These are phyloP conservation scores for Acanthopagrus latus DNA, from an alignment of 2,797 vertebrate species.

Conservation along the genomic window DNA sequence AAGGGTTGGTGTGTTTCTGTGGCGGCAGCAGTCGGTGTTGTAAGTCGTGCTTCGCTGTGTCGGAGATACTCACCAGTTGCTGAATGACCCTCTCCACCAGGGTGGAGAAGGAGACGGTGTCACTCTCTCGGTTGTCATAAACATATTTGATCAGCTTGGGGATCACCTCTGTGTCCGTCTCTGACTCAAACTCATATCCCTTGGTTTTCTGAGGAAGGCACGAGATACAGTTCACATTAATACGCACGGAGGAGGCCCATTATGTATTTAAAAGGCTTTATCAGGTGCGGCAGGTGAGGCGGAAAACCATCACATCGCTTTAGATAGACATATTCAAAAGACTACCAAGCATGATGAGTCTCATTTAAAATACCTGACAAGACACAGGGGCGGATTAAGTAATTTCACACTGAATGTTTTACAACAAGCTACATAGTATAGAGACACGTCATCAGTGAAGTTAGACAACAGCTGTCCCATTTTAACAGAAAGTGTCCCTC, in stretches of 20 bases:
- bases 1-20: neutral
- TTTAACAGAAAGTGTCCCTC: neutral
- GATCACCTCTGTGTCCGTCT: constrained; percentile 97
- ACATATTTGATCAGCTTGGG: constrained; percentile 97
- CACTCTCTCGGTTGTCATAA: constrained; percentile 93
- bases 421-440: neutral
- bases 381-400: neutral
- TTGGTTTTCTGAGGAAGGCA: constrained; percentile 88
- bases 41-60: neutral
- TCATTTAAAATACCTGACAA: too few relatives aligned
- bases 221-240: neutral
- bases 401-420: neutral
- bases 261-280: neutral
- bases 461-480: neutral
- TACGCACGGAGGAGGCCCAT: neutral
- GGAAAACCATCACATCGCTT: too few relatives aligned
- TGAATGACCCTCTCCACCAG: constrained; percentile 95
- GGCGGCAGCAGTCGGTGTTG: neutral
- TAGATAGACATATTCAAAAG: too few relatives aligned
- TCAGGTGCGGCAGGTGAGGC: too few relatives aligned
- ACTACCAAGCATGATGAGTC: too few relatives aligned
- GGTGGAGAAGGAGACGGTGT: constrained; percentile 90
- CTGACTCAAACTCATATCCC: constrained; percentile 97
- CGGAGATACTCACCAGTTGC: constrained; percentile 90
- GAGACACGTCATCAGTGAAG: neutral